phyloP scores from a whole-genome alignment of 2,113 vertebrate genomes.

The Burhinus bistriatus region DNA sequence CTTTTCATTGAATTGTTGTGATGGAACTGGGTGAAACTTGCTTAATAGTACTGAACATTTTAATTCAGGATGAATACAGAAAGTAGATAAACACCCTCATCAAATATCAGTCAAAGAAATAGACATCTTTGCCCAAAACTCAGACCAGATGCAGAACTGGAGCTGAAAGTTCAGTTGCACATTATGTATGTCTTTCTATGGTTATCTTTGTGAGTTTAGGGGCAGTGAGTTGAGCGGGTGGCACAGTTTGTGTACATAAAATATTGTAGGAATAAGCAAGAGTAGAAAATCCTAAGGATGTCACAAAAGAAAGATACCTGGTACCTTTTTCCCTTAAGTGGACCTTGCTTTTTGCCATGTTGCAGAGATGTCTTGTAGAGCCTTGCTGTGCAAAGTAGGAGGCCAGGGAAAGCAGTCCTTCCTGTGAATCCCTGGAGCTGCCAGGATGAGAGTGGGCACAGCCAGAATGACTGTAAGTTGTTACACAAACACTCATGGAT shows the following conservation, averaged over 20 bases:
- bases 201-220: neutral
- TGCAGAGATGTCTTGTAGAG: neutral
- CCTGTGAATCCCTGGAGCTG: neutral
- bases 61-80: neutral
- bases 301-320: neutral
- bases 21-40: neutral
- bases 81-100: neutral
- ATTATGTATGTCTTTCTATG: neutral
- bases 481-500: neutral
- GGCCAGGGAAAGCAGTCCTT: neutral
- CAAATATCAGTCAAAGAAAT: neutral
- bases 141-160: neutral
- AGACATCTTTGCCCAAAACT: neutral
- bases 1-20: neutral
- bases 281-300: neutral
- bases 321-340: no score
- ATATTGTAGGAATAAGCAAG: neutral
- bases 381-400: neutral
- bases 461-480: neutral
- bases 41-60: neutral
- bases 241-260: neutral
- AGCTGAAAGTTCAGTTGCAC: neutral
- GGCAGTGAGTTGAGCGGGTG: neutral
- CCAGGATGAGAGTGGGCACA: neutral
- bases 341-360: neutral